phyloP scores from a whole-genome alignment of 2,888 invertebrate genomes.

The Odontomyia ornata region DNA sequence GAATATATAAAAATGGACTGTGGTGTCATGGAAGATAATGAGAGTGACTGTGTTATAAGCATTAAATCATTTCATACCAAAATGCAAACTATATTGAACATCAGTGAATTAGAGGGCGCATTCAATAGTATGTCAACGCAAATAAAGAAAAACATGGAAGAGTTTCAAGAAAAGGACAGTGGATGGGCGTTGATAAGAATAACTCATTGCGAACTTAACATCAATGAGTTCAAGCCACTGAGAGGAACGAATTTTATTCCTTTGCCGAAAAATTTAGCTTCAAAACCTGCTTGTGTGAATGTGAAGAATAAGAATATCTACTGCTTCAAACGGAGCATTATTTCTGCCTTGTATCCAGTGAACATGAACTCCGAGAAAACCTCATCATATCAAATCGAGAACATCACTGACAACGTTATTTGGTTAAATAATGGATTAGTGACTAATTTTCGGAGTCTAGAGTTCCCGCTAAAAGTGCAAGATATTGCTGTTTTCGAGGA shows the following conservation, averaged over 20 bases:
- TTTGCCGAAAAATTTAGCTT: neutral
- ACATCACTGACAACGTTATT: neutral
- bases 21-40: neutral
- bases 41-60: neutral
- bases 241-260: neutral
- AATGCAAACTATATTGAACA: neutral
- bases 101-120: neutral
- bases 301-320: constrained; percentile 1
- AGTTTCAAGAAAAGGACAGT: neutral
- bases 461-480: too few species aligned
- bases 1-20: constrained; percentile 5
- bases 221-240: constrained; percentile 5
- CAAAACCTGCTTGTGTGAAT: neutral
- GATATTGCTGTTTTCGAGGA: too few species aligned
- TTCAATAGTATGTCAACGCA: neutral
- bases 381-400: neutral
- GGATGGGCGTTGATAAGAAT: neutral
- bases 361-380: too few species aligned
- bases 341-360: too few species aligned
- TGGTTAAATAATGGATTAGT: too few species aligned
- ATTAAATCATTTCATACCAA: constrained; percentile 10
- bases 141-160: constrained; percentile 20
- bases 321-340: too few species aligned
- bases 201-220: constrained; percentile 7
- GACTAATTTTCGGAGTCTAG: neutral